Evolutionary conservation across 2,113 vertebrate species (phyloP).

Genomic region (Pedionomus torquatus): DNA sequence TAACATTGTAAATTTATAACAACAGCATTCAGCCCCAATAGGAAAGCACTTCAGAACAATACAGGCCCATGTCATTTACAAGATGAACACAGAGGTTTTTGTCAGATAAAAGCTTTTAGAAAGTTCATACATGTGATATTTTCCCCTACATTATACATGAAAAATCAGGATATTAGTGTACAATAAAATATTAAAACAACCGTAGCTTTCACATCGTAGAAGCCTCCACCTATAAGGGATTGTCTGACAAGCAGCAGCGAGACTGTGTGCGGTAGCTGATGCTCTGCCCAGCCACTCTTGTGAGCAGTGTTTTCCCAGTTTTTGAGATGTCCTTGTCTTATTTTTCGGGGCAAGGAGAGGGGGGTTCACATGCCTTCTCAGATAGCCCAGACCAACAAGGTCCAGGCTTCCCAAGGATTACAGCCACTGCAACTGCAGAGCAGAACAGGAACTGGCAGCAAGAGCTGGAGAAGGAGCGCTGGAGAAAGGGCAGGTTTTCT

Average conservation of each 20-base stretch:
- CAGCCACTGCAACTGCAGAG: neutral
- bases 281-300: neutral
- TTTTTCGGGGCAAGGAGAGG: neutral
- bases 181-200: neutral
- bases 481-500: conserved; percentile 34
- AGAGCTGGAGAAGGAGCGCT: neutral
- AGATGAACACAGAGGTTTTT: neutral
- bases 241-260: neutral
- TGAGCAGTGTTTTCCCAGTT: neutral
- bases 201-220: neutral
- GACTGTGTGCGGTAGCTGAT: neutral
- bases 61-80: neutral
- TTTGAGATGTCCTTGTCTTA: neutral
- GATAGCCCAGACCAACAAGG: neutral
- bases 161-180: neutral
- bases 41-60: neutral
- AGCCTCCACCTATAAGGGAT: neutral
- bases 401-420: neutral
- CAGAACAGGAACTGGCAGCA: neutral
- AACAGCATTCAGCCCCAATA: neutral
- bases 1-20: neutral
- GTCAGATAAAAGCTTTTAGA: neutral
- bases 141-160: neutral
- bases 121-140: neutral
- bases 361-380: neutral